Conservation (phyloP, 2,113 vertebrate genomes). For the Ameiurus melas region DNA sequence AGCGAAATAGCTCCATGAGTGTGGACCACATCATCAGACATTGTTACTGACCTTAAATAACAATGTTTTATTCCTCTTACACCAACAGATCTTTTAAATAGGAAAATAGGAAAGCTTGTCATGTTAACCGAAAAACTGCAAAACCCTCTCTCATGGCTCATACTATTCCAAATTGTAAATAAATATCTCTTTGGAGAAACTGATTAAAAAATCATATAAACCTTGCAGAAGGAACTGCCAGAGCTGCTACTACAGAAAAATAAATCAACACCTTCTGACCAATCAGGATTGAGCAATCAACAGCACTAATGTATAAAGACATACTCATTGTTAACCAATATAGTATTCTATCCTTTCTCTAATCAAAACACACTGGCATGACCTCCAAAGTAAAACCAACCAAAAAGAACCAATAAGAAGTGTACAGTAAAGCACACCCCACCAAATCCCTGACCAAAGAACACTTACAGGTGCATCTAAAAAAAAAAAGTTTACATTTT, state of each 20-base stretch:
- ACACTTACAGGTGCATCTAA: no score
- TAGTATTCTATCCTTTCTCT: neutral
- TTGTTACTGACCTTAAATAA: neutral
- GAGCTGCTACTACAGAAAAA: no score
- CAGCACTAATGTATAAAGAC: neutral
- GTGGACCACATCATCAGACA: neutral
- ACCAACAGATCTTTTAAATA: neutral
- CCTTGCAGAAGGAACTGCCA: neutral
- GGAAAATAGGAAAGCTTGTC: neutral
- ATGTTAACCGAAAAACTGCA: neutral
- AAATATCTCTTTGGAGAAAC: neutral
- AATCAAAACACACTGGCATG: neutral
- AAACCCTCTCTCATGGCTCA: no score
- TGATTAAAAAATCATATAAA: neutral
- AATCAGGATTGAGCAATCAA: neutral
- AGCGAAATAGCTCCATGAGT: neutral
- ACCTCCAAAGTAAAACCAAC: neutral
- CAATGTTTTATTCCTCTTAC: neutral
- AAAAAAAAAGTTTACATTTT: no score
- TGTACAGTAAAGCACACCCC: neutral
- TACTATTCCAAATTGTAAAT: neutral
- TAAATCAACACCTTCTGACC: neutral
- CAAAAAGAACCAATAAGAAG: neutral
- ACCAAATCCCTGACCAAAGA: neutral
- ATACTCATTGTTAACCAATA: neutral